Evolutionary conservation across 2,113 vertebrate species (phyloP).

Genomic region (Phocoena phocoena): DNA sequence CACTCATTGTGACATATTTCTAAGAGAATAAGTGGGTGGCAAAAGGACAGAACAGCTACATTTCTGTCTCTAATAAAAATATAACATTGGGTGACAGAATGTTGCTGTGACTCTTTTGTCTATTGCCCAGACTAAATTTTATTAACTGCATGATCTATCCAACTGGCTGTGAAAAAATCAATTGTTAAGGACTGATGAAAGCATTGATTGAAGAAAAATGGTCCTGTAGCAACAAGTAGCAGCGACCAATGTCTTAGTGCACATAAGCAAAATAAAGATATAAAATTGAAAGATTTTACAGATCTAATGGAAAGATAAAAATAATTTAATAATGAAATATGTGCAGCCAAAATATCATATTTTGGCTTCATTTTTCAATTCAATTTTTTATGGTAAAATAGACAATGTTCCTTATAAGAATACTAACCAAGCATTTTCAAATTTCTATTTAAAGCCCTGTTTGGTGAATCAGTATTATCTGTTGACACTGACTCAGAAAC

Average conservation of each 20-base stretch:
- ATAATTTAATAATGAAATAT: background rate
- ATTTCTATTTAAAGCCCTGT: background rate
- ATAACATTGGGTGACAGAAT: background rate
- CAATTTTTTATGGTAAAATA: background rate
- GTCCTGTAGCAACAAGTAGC: background rate
- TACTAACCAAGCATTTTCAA: background rate
- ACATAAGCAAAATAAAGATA: background rate
- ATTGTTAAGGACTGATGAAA: slow-evolving; percentile 15
- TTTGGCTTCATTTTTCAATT: background rate
- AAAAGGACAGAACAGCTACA: background rate
- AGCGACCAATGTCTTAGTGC: background rate
- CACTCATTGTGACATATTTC: slow-evolving; percentile 12
- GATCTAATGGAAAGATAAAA: background rate
- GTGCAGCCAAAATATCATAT: rapidly evolving
- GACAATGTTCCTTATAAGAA: background rate
- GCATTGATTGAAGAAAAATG: background rate
- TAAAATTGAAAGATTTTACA: background rate
- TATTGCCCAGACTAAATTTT: background rate
- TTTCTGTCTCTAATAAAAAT: background rate
- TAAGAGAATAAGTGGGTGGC: background rate
- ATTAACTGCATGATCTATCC: background rate
- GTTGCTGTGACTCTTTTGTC: background rate
- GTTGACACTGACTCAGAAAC: background rate
- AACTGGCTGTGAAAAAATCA: slow-evolving; percentile 8
- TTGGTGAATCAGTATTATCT: background rate